phyloP scores from a whole-genome alignment of 64 coral and sea anemone genomes.

The Pachyseris speciosa region DNA sequence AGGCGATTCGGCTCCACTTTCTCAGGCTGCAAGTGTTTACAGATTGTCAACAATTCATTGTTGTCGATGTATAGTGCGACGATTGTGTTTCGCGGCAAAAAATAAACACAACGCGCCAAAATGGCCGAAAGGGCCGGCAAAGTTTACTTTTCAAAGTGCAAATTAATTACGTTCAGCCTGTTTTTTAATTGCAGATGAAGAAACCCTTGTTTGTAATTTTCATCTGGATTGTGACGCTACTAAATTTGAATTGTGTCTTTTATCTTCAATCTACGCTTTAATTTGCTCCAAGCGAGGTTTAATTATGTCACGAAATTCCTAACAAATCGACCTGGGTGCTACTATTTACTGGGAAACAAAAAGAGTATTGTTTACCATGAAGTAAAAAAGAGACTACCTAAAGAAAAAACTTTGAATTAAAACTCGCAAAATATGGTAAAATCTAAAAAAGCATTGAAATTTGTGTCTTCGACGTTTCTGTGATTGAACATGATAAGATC shows the following conservation, averaged over 20 bases:
- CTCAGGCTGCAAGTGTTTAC: conserved; percentile 10
- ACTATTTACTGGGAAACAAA: no score
- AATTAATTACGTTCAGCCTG: conserved; percentile 33
- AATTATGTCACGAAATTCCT: conserved; percentile 10
- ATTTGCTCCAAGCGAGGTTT: background rate
- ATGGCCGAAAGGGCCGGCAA: conserved; percentile 3
- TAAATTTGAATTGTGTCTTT: conserved; percentile 10
- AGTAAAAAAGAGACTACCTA: background rate
- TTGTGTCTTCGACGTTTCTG: no score
- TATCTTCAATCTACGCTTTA: background rate
- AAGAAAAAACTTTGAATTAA: background rate
- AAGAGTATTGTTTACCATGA: background rate
- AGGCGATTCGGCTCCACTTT: conserved; percentile 19
- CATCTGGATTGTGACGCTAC: background rate
- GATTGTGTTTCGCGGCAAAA: conserved; percentile 36
- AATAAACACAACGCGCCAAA: background rate
- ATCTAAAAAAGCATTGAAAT: no score
- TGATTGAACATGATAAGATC: no score
- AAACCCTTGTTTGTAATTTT: conserved; percentile 19
- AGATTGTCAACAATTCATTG: conserved; percentile 46
- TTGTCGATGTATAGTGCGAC: conserved; percentile 9
- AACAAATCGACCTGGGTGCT: no score
- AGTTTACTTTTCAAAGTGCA: conserved; percentile 57
- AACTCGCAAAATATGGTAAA: background rate
- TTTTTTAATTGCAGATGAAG: conserved; percentile 30